Evolutionary conservation across 2,888 invertebrate species (phyloP), one percentile per base, ranked within the genome.

Genomic region (Thera obeliscata): DNA sequence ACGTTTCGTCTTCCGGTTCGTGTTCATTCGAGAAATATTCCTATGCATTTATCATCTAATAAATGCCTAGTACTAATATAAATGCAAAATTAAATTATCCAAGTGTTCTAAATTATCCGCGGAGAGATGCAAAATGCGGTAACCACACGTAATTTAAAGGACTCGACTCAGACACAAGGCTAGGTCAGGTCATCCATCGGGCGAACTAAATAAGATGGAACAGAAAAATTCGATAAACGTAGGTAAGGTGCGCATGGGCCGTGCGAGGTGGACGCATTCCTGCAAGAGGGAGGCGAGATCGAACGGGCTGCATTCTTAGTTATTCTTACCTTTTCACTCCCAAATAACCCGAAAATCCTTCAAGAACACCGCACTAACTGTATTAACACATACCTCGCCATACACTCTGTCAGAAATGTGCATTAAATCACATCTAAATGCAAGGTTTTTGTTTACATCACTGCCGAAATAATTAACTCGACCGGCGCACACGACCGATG

Each of bases 221-320:
- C 80, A 78, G 79, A 80, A 79, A 67, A 84, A 84, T 86, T 87
- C 79, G 82, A 84, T 83, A 79, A 71, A 78, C 50, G 86, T 75
- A 78, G 9, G 87, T 90, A 90, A 92, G 92, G 92, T 93, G 92
- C 91, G 91, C 87, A 82, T 76, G 89, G 83, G 88, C 86, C 84
- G 81, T 76, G 80, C 78, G 84, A 84, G 87, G 89, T 89, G 87
- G 86, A 87, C 88, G 87, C 91, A 93, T 93, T 92, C 93, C 88
- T 89, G 79, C 82, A 82, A 89, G 89, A 91, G 91, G 90, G 89
- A 88, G 86, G 90, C 88, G 87, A 87, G 90, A 90, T 89, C 87
- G 88, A 85, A 86, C 82, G 84, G 80, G 80, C 86, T 90, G 88
- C 91, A 90, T 91, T 91, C 90, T 90, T 87, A 82, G 84, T 85